These are phyloP conservation scores for Epicauta chinensis DNA, from an alignment of 1,140 invertebrate genomes.

Conservation along the genomic window DNA sequence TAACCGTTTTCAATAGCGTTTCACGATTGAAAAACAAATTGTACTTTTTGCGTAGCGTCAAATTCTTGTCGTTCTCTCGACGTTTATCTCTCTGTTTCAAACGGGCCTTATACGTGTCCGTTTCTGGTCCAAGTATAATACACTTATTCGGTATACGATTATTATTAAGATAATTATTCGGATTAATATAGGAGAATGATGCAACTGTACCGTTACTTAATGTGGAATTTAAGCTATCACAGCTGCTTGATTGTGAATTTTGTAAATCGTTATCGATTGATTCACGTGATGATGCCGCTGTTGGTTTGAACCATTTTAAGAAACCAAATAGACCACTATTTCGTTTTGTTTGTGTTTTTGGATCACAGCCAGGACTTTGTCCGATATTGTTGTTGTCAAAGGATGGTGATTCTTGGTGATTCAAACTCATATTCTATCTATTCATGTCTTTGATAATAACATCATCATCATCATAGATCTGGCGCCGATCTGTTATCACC, in stretches of 20 bases:
- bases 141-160: slow-evolving; percentile 30
- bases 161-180: slow-evolving; percentile 44
- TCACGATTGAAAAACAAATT: slow-evolving; percentile 50
- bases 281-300: slow-evolving; percentile 29
- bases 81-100: slow-evolving; percentile 52
- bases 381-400: slow-evolving; percentile 12
- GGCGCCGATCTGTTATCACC: slow-evolving; percentile 1
- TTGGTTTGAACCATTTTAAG: slow-evolving; percentile 46
- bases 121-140: slow-evolving; percentile 47
- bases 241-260: slow-evolving; percentile 38
- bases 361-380: slow-evolving; percentile 40
- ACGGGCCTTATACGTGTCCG: slow-evolving; percentile 54
- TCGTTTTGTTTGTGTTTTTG: slow-evolving; percentile 37
- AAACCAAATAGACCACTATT: slow-evolving; percentile 47
- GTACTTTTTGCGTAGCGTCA: slow-evolving; percentile 58
- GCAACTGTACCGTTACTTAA: slow-evolving; percentile 63
- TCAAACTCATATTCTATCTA: slow-evolving; percentile 28
- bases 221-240: slow-evolving; percentile 51
- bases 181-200: slow-evolving; percentile 63
- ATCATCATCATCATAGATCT: no score
- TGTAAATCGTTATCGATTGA: slow-evolving; percentile 28
- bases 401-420: slow-evolving; percentile 23
- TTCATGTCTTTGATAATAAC: slow-evolving; percentile 1
- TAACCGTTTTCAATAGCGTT: slow-evolving; percentile 32
- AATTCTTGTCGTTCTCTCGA: slow-evolving; percentile 49